Evolutionary conservation across 2,113 vertebrate genomes (phyloP), one percentile per base, ranked within the genome.

Genomic region (Garra rufa): DNA sequence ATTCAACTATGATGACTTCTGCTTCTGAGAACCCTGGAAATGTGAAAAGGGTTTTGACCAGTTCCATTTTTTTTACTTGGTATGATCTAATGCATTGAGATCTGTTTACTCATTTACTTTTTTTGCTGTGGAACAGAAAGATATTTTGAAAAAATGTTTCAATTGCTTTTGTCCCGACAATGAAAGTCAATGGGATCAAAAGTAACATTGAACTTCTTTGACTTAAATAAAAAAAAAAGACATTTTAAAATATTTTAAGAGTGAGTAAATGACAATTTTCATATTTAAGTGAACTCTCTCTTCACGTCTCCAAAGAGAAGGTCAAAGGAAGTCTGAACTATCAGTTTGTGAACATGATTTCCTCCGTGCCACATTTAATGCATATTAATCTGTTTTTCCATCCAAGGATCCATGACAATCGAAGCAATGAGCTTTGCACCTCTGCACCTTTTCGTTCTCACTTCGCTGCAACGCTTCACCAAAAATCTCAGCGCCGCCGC

Each of bases 361-460:
- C 57, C 85, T 84, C 48, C 43, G 13, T 57, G 75, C 3, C 38
- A 55, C 11, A 28, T 38, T 57, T 13, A 11, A 7, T 55, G 76
- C 57, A 21, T 82, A 76, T 85, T 74, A 57, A 80, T 80, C 77
- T 14, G 41, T 11, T 67, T 80, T 65, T 67, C 77, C 9, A 48
- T 48, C 77, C 26, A 80, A 21, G 15, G 43, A 44, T 67, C 17
- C 24, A 21, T 67, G 43, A 80, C 41, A 65, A 65, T 65, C 13
- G 6, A 46, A 67, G 41, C 43, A 26, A 48, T 30, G 77, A 28
- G 44, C 59, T 65, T 26, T 13, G 77, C 65, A 69, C 14, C 63
- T 52, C 46, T 13, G 77, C 65, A 69, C 14, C 63, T 52, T 30
- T 69, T 70, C 80, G 21, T 55, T 70, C 63, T 50, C 80, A 70